Base-by-base conservation (phyloP, 1,140 invertebrate genomes). In the Bombus huntii region DNA sequence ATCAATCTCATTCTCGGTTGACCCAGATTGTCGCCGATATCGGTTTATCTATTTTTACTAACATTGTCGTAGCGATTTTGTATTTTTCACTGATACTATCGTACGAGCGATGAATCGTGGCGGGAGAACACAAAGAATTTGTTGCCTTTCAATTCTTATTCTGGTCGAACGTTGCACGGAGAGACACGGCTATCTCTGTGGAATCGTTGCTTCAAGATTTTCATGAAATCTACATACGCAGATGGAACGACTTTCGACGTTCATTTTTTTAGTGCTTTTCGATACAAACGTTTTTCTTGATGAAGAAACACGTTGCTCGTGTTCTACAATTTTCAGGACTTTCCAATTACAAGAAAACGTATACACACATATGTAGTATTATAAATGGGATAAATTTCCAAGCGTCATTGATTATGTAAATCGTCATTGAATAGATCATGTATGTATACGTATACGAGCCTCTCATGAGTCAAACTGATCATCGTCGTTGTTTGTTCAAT, bases 11-110 rank as follows among this genome's bases (percentile, higher is more conserved):
- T 85, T 85, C 77, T 34, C 57, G 34, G 68, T 59, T 85, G 83
- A 85, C 83, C 83, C 68, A 79, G 77, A 85, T 85, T 85, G 62
- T 73, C 77, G 39, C 65, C 76, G 77, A 85, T 73, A 85, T 80
- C 53, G 76, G 57, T 62, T 47, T 37, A 47, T 44, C 77, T 80
- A 84, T 84, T 84, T 70, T 80, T 80, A 72, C 83, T n/a, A 34
- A 57, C 15, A 10, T 9, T 42, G 13, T 28, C 28, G 47, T 31
- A 22, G 8, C 25, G 28, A 78, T 71, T 44, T 84, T 31, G 66
- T 66, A 47, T 71, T 59, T 71, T 71, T 39, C n/a, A 34, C 31
- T 13, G 12, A 9, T 42, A 28, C 53, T n/a, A 82, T 34, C n/a
- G 39, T 13, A 6, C 25, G 22, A 25, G 18, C 44, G 22, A 10